phyloP scores from a whole-genome alignment of 2,113 vertebrate genomes.

The Pardalotus punctatus region DNA sequence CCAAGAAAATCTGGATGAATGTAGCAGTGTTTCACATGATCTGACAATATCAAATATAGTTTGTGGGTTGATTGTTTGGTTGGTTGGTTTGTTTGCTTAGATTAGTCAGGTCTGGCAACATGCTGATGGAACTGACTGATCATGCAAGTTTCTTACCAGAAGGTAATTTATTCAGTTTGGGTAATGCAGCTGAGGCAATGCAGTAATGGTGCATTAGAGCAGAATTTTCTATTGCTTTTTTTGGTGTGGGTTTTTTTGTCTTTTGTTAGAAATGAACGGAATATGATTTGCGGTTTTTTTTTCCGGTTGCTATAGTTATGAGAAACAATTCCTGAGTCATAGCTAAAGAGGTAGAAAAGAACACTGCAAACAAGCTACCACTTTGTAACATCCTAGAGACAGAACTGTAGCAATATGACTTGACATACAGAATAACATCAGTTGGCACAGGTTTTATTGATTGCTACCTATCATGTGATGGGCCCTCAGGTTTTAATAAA shows the following conservation, averaged over 20 bases:
- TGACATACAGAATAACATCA: slow-evolving; percentile 44
- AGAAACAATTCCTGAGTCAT: neutral
- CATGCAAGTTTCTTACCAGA: slow-evolving; percentile 15
- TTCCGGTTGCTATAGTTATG: slow-evolving; percentile 13
- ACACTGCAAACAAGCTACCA: neutral
- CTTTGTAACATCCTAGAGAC: slow-evolving; percentile 27
- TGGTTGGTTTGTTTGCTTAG: slow-evolving; percentile 11
- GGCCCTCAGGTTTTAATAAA: slow-evolving; percentile 56
- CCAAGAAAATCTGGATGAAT: neutral
- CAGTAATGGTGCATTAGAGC: neutral
- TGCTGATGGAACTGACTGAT: neutral
- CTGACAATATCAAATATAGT: neutral
- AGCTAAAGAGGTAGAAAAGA: slow-evolving; percentile 1
- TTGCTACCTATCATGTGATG: slow-evolving; percentile 10
- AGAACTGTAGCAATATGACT: slow-evolving; percentile 24
- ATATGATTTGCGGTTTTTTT: neutral
- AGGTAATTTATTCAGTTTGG: slow-evolving; percentile 22
- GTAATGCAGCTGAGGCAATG: neutral
- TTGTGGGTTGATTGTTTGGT: neutral
- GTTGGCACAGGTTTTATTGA: slow-evolving; percentile 42
- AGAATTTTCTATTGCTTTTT: neutral
- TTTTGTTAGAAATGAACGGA: neutral
- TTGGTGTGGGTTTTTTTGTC: neutral
- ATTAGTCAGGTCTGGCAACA: slow-evolving; percentile 10
- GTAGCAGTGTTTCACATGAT: neutral